Conservation (phyloP, 23 tunicate genomes). For the Phallusia fumigata region DNA sequence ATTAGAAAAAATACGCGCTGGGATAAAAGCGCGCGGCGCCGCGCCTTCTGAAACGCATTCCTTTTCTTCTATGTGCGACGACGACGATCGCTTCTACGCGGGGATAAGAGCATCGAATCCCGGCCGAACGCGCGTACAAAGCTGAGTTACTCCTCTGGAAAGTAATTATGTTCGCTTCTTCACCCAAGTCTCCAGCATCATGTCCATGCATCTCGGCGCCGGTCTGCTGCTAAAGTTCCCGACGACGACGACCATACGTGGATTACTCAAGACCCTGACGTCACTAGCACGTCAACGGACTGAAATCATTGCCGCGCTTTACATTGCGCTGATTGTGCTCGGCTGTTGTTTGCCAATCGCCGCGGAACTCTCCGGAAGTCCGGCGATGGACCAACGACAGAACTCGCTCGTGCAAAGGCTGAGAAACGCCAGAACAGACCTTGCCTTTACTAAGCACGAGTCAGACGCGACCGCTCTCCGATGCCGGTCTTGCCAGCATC, state of each 20-base stretch:
- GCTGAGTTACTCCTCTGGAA: neutral
- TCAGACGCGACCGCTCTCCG: neutral
- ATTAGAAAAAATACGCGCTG: slow-evolving; percentile 1
- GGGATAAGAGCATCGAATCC: slow-evolving; percentile 18
- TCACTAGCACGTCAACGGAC: neutral
- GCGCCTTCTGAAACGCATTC: neutral
- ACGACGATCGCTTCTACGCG: slow-evolving; percentile 12
- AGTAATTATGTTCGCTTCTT: slow-evolving; percentile 4
- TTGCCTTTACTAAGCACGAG: neutral
- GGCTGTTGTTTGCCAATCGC: neutral
- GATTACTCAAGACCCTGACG: slow-evolving; percentile 7
- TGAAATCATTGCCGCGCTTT: slow-evolving; percentile 11
- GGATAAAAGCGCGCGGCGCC: neutral
- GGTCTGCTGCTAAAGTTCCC: neutral
- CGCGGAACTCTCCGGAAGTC: neutral
- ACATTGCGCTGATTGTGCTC: neutral
- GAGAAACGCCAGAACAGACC: neutral
- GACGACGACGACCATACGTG: neutral
- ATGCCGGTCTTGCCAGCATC: slow-evolving; percentile 3
- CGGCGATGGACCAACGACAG: neutral
- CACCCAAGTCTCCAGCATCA: neutral
- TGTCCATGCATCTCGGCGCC: neutral
- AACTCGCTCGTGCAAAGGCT: neutral
- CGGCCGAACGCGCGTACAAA: slow-evolving; percentile 22
- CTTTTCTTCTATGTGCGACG: neutral